Evolutionary conservation across 2,797 vertebrate species (phyloP), one percentile per base, ranked within the genome.

Genomic region (Paedocypris micromegethes): DNA sequence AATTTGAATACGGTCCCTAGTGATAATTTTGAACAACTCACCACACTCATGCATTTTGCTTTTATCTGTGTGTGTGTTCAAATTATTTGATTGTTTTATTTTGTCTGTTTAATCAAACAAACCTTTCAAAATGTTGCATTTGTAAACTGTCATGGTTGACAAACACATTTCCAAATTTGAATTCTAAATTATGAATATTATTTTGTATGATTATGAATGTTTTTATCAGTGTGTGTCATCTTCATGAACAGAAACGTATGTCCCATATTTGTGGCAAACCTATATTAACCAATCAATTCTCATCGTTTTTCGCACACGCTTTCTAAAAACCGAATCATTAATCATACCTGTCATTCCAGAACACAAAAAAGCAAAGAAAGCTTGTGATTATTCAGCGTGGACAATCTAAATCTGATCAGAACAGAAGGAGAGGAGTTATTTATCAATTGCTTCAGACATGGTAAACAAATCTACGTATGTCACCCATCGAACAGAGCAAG

Each of bases 251-350:
- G 6, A 9, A 40, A 23, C 43, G 5, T 43, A 41, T 9, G 41
- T 23, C 23, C 23, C 23, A 23, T 23, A 23, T 23, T 23, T 23
- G 23, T 23, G 23, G 23, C 23, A 23, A 23, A 23, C 23, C 23
- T 23, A 23, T 23, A 23, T 23, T 23, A 23, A 23, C 23, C 54
- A 44, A 64, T 74, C 64, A 52, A 74, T 74, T 66, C 43, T 50
- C 39, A 39, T 40, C 50, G 65, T 61, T 54, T 58, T 66, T 66
- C 47, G 58, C 53, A 67, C 40, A 58, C 42, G 43, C 54, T 58
- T 64, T 73, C 46, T 41, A 54, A 55, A 60, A 58, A 60, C 61
- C 60, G 37, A 64, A 57, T 44, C 53, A 64, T 73, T 73, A 65
- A 73, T 71, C 64, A 67, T 8, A 23, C 23, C 43, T 37, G 49